Evolutionary conservation across 2,888 invertebrate genomes (phyloP), one percentile per base, ranked within the genome.

Genomic region (Oligia fasciuncula): DNA sequence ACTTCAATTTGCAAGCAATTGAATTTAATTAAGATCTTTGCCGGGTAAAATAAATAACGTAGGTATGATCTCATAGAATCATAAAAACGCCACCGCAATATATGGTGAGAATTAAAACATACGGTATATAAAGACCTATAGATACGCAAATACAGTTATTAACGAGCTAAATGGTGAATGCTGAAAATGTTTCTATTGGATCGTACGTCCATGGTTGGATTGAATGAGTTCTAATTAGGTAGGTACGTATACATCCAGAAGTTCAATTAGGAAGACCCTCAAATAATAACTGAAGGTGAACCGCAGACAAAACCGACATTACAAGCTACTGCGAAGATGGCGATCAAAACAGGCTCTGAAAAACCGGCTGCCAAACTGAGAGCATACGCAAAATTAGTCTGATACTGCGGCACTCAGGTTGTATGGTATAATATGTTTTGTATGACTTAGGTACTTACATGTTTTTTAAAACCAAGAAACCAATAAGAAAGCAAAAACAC

Each of bases 1-100:
- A 84, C 85, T 89, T 89, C 89, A 91, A 91, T 91, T 91, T 89
- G 87, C 88, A 88, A 90, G 85, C 90, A 91, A 91, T 92, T 92
- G 90, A 80, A 85, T 89, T 90, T 91, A 91, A 91, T 91, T 90
- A 87, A 89, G 84, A 88, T 80, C 83, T 88, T 87, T 83, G 82
- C 85, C 85, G 86, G 74, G 80, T 85, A 83, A 87, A 84, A 87
- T 87, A 79, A 84, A 87, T 80, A 85, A 86, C 83, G 79, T 83
- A 74, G 75, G 71, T 80, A 86, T 88, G 88, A 88, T 86, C 82
- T 88, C 86, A 87, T 89, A 49, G 76, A 85, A 78, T 79, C 71
- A 81, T 88, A 80, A 82, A 85, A 87, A 85, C 66, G 70, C 62
- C 62, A 71, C 54, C 77, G 57, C 75, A 71, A 60, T 72, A 51